Conservation (phyloP, 2,888 invertebrate genomes). For the Melanargia galathea region DNA sequence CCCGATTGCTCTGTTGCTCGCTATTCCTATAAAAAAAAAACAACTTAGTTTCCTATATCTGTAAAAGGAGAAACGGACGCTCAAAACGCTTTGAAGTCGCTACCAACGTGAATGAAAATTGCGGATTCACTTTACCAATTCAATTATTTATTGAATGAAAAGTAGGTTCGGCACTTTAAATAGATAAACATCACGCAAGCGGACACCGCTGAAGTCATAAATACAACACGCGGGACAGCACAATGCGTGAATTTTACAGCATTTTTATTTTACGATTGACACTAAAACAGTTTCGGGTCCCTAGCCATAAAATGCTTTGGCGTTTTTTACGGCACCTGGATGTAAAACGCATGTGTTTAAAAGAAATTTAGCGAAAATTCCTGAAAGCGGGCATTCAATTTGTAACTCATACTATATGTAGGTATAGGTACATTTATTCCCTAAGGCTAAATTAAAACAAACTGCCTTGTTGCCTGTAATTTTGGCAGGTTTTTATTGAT, state of each 20-base stretch:
- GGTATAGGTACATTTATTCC: too few relatives aligned
- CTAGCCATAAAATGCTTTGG: conserved; percentile 71
- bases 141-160: conserved; percentile 17
- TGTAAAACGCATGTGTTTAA: conserved; percentile 58
- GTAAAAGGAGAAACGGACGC: background rate
- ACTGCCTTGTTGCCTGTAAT: too few relatives aligned
- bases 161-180: conserved; percentile 32
- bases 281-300: conserved; percentile 71
- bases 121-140: conserved; percentile 3
- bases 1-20: too few relatives aligned
- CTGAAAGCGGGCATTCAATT: background rate
- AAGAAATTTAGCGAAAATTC: conserved; percentile 56
- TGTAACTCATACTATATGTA: background rate
- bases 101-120: background rate
- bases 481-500: too few relatives aligned
- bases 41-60: too few relatives aligned
- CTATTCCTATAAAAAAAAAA: too few relatives aligned
- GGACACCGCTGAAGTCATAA: conserved; percentile 52
- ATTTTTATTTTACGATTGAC: conserved; percentile 73
- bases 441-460: too few relatives aligned
- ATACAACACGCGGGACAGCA: conserved; percentile 59
- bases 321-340: conserved; percentile 71
- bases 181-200: conserved; percentile 45
- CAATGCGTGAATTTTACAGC: conserved; percentile 75
- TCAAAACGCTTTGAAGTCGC: background rate